phyloP scores from a whole-genome alignment of 2,113 vertebrate genomes.

The Eurystomus gularis region DNA sequence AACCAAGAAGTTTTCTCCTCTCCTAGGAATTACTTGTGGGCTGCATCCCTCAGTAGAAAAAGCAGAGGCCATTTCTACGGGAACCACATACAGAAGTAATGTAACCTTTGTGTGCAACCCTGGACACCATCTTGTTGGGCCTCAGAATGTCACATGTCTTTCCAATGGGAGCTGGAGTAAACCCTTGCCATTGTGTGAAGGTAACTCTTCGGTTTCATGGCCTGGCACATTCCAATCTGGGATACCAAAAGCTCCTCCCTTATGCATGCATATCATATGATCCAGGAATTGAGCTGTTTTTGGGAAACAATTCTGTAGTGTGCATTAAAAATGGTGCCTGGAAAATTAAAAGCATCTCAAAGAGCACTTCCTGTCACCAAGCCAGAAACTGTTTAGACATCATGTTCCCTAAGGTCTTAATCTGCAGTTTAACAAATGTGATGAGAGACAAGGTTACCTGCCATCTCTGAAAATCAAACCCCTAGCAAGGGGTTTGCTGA shows the following conservation, averaged over 20 bases:
- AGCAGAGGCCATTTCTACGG: constrained; percentile 47
- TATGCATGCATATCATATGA: neutral
- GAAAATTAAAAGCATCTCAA: neutral
- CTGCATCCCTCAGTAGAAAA: constrained; percentile 57
- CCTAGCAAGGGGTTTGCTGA: neutral
- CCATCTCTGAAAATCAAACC: neutral
- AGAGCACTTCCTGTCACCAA: neutral
- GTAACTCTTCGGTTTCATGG: neutral
- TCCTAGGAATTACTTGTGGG: constrained; percentile 65
- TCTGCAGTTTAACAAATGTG: neutral
- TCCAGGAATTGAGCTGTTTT: neutral
- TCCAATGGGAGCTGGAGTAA: constrained; percentile 72
- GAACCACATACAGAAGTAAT: constrained; percentile 57
- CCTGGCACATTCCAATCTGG: neutral
- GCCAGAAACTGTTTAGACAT: neutral
- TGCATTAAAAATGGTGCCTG: neutral
- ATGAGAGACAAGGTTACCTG: neutral
- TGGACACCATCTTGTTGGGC: constrained; percentile 66
- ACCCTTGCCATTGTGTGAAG: constrained; percentile 65
- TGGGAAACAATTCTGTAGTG: neutral
- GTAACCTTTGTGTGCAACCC: constrained; percentile 61
- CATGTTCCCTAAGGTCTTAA: neutral
- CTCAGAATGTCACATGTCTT: constrained; percentile 67
- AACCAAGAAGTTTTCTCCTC: neutral
- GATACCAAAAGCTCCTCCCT: neutral